Evolutionary conservation across 1,140 invertebrate genomes (phyloP), one percentile per base, ranked within the genome.

Genomic region (Chironomus tepperi): DNA sequence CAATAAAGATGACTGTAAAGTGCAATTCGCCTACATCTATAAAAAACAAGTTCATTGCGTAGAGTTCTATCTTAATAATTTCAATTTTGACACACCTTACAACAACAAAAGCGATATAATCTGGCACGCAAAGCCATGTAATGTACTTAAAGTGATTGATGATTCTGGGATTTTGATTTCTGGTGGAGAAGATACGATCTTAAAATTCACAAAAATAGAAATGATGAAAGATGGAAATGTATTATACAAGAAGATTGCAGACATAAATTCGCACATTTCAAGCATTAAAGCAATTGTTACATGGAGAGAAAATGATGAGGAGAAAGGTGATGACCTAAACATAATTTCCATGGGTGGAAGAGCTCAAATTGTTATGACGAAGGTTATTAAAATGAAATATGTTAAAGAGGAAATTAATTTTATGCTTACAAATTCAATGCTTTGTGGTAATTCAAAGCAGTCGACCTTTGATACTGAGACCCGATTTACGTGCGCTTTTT

Each of bases 371-470:
- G 16, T 70, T 18, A 9, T 70, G 9, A 70, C 65, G 18, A 70
- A 16, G 18, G 16, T 70, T 5, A 19, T 70, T 19, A 18, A 70
- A 70, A 70, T 19, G 65, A 70, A 70, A 19, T 19, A 19, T 19
- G 65, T 70, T 70, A n/a, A 70, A 21, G 65, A 70, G 19, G 16
- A 70, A 70, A 21, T 70, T 70, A 70, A 70, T 70, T 70, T 19
- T 70, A 18, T 70, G 65, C 19, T 70, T 7, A 18, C 65, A n/a
- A 18, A 70, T 8, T 19, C n/a, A n/a, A 3, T 21, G 19, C 16
- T 21, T 10, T 18, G 2, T 70, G 65, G 18, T 7, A 70, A 10
- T 7, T 16, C n/a, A 18, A 70, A 21, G 16, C 0, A 18, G n/a
- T 18, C 7, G 18, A 19, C 65, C 6, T 70, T 21, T 70, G 65